Evolutionary conservation across 1,140 invertebrate genomes (phyloP).

Genomic region (Drosophila leontia): DNA sequence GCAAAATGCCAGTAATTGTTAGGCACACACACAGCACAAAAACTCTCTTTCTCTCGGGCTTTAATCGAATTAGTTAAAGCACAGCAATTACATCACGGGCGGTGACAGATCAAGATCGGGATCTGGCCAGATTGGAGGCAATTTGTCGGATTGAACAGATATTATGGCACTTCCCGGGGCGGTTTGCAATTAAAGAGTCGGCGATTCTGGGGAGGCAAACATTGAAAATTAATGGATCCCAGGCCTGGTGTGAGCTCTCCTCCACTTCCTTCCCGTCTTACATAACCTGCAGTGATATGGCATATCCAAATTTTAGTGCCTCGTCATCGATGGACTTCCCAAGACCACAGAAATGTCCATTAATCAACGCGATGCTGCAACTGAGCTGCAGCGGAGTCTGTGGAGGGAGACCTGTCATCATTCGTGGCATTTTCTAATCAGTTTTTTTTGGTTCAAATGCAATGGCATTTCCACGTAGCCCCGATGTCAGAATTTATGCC

Average conservation of each 20-base stretch:
- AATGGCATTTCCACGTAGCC: slow-evolving; percentile 50
- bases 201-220: slow-evolving; percentile 2
- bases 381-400: background rate
- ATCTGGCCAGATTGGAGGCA: slow-evolving; percentile 19
- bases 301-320: slow-evolving; percentile 24
- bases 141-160: slow-evolving; percentile 15
- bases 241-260: slow-evolving; percentile 1
- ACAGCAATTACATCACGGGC: slow-evolving; percentile 34
- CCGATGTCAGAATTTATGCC: slow-evolving; percentile 59
- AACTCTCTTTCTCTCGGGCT: slow-evolving; percentile 10
- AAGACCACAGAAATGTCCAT: slow-evolving; percentile 43
- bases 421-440: slow-evolving; percentile 60
- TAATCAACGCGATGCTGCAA: slow-evolving; percentile 65
- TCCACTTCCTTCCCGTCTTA: slow-evolving; percentile 32
- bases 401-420: slow-evolving; percentile 35
- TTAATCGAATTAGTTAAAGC: slow-evolving; percentile 43
- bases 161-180: slow-evolving; percentile 24
- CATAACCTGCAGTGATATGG: slow-evolving; percentile 30
- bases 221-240: slow-evolving; percentile 1
- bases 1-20: slow-evolving; percentile 43
- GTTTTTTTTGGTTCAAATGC: slow-evolving; percentile 40
- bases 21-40: slow-evolving; percentile 6
- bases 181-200: background rate
- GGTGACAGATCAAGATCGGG: slow-evolving; percentile 45
- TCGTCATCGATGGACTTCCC: slow-evolving; percentile 34